Base-by-base conservation (phyloP, 2,888 invertebrate genomes). In the Trachelus stipa region DNA sequence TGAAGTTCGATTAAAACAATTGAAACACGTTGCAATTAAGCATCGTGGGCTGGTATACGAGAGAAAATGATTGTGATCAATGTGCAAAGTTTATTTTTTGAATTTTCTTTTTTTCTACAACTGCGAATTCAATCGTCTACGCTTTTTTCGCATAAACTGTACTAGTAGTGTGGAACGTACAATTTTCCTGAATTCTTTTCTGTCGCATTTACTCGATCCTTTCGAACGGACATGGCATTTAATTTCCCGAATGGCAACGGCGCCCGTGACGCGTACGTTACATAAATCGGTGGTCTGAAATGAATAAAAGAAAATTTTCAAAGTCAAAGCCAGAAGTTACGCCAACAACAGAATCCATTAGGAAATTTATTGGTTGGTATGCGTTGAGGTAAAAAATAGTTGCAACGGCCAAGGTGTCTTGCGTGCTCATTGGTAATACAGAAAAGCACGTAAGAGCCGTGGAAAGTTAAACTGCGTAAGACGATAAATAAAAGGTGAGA, bases 401-500 rank as follows among this genome's bases (percentile, higher is more conserved):
- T 23, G 9, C 23, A 56, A 23, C 56, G 56, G 1, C 56, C 23
- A 56, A 56, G 76, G 69, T 30, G 33, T 69, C 37, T 71, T 68
- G 74, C 73, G 69, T 35, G n/a, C 78, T 76, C 79, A 76, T 76
- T 56, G 68, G 56, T 31, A 73, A 56, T 56, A 56, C 56, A 56
- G 56, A 56, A 56, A 56, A 56, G 56, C 56, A 56, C 56, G 79
- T 74, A 76, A 75, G 84, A 85, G 85, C 84, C 83, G 84, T 81
- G 85, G 84, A 83, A 80, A 82, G 81, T 83, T 82, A 78, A 83
- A 78, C 82, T 81, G 83, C 86, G 83, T 82, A 83, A 82, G 85
- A 83, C 85, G 82, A 87, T 88, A 87, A 87, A 88, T 88, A 85
- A 87, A 85, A 82, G 78, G 79, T 75, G 81, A 79, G 77, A 23